Percentiles rank a stretch among this genome's conserved stretches.
These are phyloP conservation scores for Otis tarda DNA, from an alignment of 2,113 vertebrate species.

Conservation along the genomic window DNA sequence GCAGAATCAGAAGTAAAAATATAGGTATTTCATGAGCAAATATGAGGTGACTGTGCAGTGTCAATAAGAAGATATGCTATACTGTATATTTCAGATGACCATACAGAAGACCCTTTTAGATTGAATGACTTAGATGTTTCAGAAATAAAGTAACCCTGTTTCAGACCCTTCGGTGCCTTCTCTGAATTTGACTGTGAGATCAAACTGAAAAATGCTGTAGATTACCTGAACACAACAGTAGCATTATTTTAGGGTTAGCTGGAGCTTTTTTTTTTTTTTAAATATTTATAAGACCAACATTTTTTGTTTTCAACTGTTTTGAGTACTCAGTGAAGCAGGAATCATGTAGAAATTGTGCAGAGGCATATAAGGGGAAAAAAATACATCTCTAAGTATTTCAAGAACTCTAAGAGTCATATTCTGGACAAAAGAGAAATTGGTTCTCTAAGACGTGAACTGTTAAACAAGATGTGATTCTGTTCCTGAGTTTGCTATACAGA, in stretches of 20 bases:
- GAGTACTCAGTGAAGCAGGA: neutral
- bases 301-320: neutral
- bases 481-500: neutral
- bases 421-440: neutral
- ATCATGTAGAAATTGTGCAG: neutral
- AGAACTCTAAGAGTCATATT: neutral
- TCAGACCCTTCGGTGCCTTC: neutral
- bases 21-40: neutral
- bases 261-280: neutral
- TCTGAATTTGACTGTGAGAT: neutral
- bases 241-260: neutral
- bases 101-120: neutral
- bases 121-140: neutral
- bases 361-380: neutral
- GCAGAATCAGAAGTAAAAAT: neutral
- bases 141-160: neutral
- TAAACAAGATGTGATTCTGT: neutral
- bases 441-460: neutral
- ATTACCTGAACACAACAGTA: neutral
- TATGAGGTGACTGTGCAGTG: neutral
- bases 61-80: neutral
- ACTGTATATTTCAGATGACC: neutral
- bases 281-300: neutral
- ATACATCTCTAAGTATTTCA: neutral
- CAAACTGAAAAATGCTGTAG: neutral